These are phyloP conservation scores for Megathymus violae DNA, from an alignment of 1,140 invertebrate species.

Conservation along the genomic window DNA sequence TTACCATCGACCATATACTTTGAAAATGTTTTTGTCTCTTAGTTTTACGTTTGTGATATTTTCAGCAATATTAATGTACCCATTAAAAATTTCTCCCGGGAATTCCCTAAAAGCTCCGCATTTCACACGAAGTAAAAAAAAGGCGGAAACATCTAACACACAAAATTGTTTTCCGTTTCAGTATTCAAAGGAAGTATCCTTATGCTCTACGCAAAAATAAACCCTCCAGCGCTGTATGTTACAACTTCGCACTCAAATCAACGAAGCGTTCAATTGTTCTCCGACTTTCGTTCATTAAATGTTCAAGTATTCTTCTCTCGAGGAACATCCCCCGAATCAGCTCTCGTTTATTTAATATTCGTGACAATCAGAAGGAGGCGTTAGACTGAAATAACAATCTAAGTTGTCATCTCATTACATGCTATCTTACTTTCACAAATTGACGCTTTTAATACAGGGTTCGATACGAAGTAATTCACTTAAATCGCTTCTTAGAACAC, in stretches of 20 bases:
- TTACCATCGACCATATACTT: neutral
- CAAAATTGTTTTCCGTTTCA: constrained; percentile 14
- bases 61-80: constrained; percentile 14
- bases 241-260: constrained; percentile 52
- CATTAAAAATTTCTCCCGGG: constrained; percentile 9
- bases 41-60: constrained; percentile 7
- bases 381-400: constrained; percentile 57
- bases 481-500: no score
- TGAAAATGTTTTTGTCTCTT: constrained; percentile 10
- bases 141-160: constrained; percentile 1
- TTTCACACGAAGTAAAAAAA: constrained; percentile 18
- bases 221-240: constrained; percentile 36
- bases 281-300: constrained; percentile 62
- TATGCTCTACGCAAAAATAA: constrained; percentile 21
- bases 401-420: constrained; percentile 60
- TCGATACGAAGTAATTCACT: constrained; percentile 29
- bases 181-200: constrained; percentile 26
- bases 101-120: constrained; percentile 15
- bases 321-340: constrained; percentile 56
- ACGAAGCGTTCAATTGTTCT: constrained; percentile 53
- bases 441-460: constrained; percentile 9
- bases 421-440: constrained; percentile 44
- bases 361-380: constrained; percentile 60
- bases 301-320: constrained; percentile 50
- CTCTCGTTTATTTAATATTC: constrained; percentile 67